These are phyloP conservation scores for Magallana angulata DNA, from an alignment of 1,140 invertebrate genomes.

Conservation along the genomic window DNA sequence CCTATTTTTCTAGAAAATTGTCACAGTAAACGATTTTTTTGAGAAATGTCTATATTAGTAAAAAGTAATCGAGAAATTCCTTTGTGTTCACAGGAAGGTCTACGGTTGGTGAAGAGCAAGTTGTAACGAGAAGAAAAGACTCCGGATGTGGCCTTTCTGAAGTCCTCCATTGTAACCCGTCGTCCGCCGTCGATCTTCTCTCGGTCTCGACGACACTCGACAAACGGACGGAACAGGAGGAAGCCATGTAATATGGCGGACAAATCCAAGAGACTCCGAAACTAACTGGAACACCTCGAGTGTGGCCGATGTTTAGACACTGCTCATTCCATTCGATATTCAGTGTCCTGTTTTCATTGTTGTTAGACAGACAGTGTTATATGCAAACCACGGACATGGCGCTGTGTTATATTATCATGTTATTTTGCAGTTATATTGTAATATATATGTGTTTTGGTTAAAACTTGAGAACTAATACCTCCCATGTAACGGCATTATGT, in stretches of 20 bases:
- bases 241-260: not conserved
- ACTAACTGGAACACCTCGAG: not conserved
- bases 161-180: not conserved
- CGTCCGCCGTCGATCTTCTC: not conserved
- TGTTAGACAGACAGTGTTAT: constrained; percentile 15
- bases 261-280: constrained; percentile 27
- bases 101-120: constrained; percentile 17
- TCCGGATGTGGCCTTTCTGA: not conserved
- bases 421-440: too few species aligned
- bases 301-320: not conserved
- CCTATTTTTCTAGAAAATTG: too few species aligned
- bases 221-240: not conserved
- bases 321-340: constrained; percentile 4
- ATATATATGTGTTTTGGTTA: too few species aligned
- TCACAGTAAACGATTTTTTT: too few species aligned
- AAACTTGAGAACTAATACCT: too few species aligned
- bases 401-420: not conserved
- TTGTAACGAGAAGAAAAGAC: not conserved
- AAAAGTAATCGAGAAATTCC: too few species aligned
- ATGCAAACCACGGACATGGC: not conserved
- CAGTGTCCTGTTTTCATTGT: not conserved
- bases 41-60: too few species aligned
- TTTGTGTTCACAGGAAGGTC: not conserved
- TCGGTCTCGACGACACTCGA: not conserved
- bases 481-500: too few species aligned